Percentiles rank a stretch among this genome's conserved stretches.
Evolutionary conservation across 2,888 invertebrate genomes (phyloP).

Genomic region (Crossocerus cetratus): DNA sequence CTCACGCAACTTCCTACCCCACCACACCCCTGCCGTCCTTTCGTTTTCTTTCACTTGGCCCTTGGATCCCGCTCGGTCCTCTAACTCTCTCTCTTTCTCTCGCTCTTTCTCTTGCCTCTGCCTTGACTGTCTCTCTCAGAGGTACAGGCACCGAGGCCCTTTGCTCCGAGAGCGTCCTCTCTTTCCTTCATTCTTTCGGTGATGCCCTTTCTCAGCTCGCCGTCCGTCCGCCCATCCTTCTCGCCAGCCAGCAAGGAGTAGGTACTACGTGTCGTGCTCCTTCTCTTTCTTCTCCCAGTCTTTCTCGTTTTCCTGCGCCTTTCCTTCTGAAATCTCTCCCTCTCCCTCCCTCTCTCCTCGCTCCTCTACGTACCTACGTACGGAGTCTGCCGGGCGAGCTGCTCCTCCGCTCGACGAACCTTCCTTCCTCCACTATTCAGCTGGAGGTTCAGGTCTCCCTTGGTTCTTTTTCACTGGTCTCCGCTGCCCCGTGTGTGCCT

Average conservation of each 20-base stretch:
- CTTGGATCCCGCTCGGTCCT: slow-evolving; percentile 7
- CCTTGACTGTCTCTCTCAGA: neutral
- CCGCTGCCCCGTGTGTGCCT: too few species aligned
- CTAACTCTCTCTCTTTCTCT: slow-evolving; percentile 34
- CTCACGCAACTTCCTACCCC: slow-evolving; percentile 50
- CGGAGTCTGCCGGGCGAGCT: too few species aligned
- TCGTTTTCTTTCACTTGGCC: slow-evolving; percentile 17
- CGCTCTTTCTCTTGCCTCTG: slow-evolving; percentile 8
- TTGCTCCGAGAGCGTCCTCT: too few species aligned
- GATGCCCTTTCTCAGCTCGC: too few species aligned
- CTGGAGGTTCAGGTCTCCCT: too few species aligned
- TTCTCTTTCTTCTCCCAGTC: slow-evolving; percentile 21
- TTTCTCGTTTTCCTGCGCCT: slow-evolving; percentile 14
- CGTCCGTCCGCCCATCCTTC: slow-evolving; percentile 47
- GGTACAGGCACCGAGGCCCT: too few species aligned
- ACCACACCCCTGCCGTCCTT: slow-evolving; percentile 16
- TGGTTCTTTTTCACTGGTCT: too few species aligned
- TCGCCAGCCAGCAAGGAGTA: slow-evolving; percentile 33
- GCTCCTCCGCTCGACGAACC: too few species aligned
- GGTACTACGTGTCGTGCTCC: slow-evolving; percentile 26
- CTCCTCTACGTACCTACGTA: slow-evolving; percentile 46
- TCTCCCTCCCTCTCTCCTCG: slow-evolving; percentile 46
- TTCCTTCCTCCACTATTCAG: too few species aligned
- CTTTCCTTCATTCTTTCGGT: too few species aligned
- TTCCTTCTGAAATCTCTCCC: slow-evolving; percentile 15